phyloP scores from a whole-genome alignment of 2,888 invertebrate genomes.

The Athalia rosae region DNA sequence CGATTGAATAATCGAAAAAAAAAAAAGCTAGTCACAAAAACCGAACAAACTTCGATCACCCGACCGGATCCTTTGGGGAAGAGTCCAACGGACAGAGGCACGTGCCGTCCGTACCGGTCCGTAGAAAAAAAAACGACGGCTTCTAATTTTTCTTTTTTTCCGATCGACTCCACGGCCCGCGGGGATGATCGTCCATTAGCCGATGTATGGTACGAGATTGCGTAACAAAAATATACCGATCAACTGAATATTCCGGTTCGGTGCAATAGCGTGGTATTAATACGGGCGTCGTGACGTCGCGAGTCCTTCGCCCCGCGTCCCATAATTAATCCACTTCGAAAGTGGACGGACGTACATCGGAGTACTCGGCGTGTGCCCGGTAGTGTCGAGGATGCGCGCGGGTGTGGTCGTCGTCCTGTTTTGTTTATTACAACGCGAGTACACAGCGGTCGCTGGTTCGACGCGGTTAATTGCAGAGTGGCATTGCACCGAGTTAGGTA shows the following conservation, averaged over 20 bases:
- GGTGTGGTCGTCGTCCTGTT: conserved; percentile 55
- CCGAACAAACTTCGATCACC: not conserved
- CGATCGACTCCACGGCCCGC: not conserved
- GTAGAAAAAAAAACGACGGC: not conserved
- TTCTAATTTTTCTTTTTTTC: not conserved
- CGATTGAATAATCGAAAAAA: too few species aligned
- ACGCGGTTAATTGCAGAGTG: conserved; percentile 67
- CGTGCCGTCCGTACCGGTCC: conserved; percentile 12
- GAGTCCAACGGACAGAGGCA: conserved; percentile 31
- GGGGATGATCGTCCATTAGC: conserved; percentile 24
- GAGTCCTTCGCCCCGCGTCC: too few species aligned
- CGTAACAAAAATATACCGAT: conserved; percentile 40
- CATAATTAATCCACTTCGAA: not conserved
- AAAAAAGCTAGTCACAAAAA: too few species aligned
- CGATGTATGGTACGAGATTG: not conserved
- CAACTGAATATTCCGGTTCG: conserved; percentile 50
- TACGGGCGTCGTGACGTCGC: too few species aligned
- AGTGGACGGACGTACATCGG: conserved; percentile 4
- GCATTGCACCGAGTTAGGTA: conserved; percentile 58
- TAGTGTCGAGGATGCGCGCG: conserved; percentile 50
- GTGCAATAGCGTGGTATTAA: conserved; percentile 58
- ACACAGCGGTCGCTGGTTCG: conserved; percentile 60
- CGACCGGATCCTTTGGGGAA: not conserved
- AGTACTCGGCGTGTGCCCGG: conserved; percentile 28
- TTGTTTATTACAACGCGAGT: conserved; percentile 62